These are phyloP conservation scores for Herpailurus yagouaroundi DNA, from an alignment of 2,113 vertebrate species.

Conservation along the genomic window DNA sequence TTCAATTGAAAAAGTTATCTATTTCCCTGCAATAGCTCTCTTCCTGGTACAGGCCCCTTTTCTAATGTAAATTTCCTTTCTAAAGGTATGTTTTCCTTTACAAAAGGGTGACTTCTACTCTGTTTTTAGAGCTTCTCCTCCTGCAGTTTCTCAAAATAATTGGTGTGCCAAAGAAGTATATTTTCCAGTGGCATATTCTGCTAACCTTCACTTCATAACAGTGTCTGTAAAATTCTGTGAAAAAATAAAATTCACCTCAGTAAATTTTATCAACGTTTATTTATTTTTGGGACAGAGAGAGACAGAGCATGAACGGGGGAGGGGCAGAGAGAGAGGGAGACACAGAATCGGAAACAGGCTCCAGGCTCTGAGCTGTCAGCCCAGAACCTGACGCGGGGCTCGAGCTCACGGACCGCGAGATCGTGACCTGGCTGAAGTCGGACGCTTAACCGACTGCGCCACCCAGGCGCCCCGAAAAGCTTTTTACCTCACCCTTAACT, in stretches of 20 bases:
- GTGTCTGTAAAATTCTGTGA: background rate
- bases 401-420: too few relatives aligned
- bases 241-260: background rate
- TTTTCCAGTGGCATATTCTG: background rate
- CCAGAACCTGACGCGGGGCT: too few relatives aligned
- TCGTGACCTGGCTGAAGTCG: too few relatives aligned
- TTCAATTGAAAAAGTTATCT: background rate
- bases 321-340: too few relatives aligned
- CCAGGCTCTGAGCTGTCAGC: too few relatives aligned
- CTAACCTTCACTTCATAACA: background rate
- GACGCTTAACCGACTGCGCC: too few relatives aligned
- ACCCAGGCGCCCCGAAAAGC: background rate
- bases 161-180: background rate
- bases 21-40: background rate
- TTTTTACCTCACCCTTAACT: background rate
- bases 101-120: background rate
- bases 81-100: background rate
- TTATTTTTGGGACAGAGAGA: too few relatives aligned
- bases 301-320: too few relatives aligned
- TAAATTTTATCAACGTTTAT: background rate
- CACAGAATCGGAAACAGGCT: too few relatives aligned
- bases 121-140: background rate
- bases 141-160: background rate
- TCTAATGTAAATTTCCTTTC: conserved; percentile 7
- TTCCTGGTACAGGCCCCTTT: background rate